phyloP scores from a whole-genome alignment of 2,113 vertebrate genomes.

The Danionella cerebrum region DNA sequence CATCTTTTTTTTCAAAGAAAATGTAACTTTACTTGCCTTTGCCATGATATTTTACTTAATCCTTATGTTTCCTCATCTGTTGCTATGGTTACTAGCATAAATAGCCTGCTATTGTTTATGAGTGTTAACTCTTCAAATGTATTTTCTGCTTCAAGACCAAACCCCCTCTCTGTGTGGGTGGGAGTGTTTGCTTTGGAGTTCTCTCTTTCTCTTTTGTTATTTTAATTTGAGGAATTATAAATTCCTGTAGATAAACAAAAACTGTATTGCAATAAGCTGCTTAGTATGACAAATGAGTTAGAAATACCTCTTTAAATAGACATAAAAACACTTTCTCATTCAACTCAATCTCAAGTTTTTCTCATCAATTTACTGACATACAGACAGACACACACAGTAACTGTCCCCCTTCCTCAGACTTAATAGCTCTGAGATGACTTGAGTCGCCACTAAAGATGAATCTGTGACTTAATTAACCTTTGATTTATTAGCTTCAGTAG shows the following conservation, averaged over 20 bases:
- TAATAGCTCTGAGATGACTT: slow-evolving; percentile 30
- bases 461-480: slow-evolving; percentile 35
- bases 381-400: not conserved
- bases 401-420: slow-evolving; percentile 26
- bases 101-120: slow-evolving; percentile 26
- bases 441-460: slow-evolving; percentile 21
- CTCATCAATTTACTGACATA: slow-evolving; percentile 17
- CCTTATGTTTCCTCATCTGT: slow-evolving; percentile 25
- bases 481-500: slow-evolving; percentile 23
- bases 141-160: not conserved
- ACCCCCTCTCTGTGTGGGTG: not conserved
- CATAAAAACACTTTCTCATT: no score
- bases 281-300: no score
- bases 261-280: no score
- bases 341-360: no score
- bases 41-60: no score
- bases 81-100: slow-evolving; percentile 36
- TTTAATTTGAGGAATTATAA: not conserved
- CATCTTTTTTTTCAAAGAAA: no score
- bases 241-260: no score
- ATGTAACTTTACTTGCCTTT: not conserved
- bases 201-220: slow-evolving; percentile 6
- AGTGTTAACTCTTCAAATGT: slow-evolving; percentile 5
- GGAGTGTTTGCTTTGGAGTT: slow-evolving; percentile 1
- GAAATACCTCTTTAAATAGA: no score